Evolutionary conservation across 2,797 vertebrate species (phyloP), one percentile per base, ranked within the genome.

Genomic region (Pempheris klunzingeri): DNA sequence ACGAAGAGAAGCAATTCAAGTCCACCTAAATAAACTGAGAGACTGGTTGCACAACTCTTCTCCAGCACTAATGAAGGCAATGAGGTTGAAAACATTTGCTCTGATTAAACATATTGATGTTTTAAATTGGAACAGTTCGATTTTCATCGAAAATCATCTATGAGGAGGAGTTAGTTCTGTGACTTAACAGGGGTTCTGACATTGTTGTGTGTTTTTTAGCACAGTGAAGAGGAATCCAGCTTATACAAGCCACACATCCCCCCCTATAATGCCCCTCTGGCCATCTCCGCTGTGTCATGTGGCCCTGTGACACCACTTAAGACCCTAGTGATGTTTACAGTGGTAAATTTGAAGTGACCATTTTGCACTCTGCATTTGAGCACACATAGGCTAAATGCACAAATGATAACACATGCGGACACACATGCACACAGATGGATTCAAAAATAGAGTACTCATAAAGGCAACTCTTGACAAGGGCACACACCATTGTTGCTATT

Each of bases 161-260:
- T 38, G 54, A 47, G 28, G 3, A 39, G 15, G 5, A 34, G 44
- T 24, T 11, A 17, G n/a, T 28, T 38, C 20, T 24, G 12, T 44
- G 28, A 24, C 36, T 44, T 20, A 17, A 39, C 17, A n/a, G 15
- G n/a, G 36, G 22, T 13, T n/a, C 5, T 74, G 49, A 57, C 64
- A 58, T 38, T 47, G 44, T 28, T 74, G 61, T 67, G 18, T 59
- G 59, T 41, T 53, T 79, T 85, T 71, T 49, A 43, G 44, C 55
- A 57, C 68, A 55, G 20, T 1, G n/a, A 62, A 52, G 57, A 39
- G 58, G 52, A 65, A 59, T 70, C 38, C 59, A 53, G 39, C 20
- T 62, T 7, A 46, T 18, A 67, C 44, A 59, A 39, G 54, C 32
- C 18, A 32, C n/a, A n/a, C n/a, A 36, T 0, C 13, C 0, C 15